phyloP scores from a whole-genome alignment of 2,888 invertebrate species.

The Chymomyza fuscimana region DNA sequence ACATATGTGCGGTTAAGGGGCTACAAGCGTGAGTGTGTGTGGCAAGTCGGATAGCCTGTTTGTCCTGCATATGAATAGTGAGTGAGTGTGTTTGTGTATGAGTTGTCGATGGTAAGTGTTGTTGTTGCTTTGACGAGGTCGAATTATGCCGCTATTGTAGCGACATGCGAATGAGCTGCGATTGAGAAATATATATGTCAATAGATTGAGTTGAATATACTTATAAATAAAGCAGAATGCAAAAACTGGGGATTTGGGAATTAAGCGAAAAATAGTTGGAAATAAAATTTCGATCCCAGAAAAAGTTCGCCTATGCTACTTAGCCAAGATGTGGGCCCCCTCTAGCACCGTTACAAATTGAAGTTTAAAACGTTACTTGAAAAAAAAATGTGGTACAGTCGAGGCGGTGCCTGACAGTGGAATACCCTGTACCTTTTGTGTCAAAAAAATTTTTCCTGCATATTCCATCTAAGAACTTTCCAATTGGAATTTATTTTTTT shows the following conservation, averaged over 20 bases:
- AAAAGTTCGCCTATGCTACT: too few species aligned
- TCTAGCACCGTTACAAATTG: too few species aligned
- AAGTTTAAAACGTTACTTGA: too few species aligned
- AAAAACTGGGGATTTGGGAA: too few species aligned
- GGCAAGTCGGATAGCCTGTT: background rate
- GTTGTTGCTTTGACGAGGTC: conserved; percentile 15
- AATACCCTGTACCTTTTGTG: too few species aligned
- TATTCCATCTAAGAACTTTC: too few species aligned
- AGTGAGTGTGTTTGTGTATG: conserved; percentile 28
- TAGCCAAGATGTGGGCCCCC: too few species aligned
- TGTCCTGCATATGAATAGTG: conserved; percentile 71
- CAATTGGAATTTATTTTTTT: too few species aligned
- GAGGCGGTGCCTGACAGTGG: too few species aligned
- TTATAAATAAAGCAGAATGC: background rate
- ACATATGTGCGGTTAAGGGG: conserved; percentile 16
- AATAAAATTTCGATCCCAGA: too few species aligned
- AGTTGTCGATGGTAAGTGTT: conserved; percentile 48
- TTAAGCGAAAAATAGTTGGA: background rate
- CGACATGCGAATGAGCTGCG: background rate
- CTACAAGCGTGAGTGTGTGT: background rate
- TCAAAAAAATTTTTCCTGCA: too few species aligned
- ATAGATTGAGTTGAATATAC: background rate
- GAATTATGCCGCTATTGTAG: conserved; percentile 12
- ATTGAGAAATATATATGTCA: background rate
- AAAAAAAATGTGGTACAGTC: too few species aligned